Conservation (phyloP, 2,888 invertebrate species). For the Netelia melanura region DNA sequence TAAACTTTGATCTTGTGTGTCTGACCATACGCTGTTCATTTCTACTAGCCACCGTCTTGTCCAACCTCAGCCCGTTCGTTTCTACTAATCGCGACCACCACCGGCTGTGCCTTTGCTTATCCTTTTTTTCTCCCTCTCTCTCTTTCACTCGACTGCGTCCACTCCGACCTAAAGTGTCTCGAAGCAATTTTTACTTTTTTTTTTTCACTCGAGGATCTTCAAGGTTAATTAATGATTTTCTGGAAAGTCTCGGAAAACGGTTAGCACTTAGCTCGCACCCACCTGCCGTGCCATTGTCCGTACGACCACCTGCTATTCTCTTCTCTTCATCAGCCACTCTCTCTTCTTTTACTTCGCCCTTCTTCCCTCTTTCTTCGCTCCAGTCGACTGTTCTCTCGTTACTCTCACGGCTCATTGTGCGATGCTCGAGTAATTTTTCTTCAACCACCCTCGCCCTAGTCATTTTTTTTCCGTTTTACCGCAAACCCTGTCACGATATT, state of each 20-base stretch:
- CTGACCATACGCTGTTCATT: slow-evolving; percentile 22
- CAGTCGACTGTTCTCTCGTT: slow-evolving; percentile 52
- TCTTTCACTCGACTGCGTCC: background rate
- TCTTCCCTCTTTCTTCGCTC: slow-evolving; percentile 25
- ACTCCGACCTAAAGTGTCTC: slow-evolving; percentile 1
- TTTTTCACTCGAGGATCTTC: slow-evolving; percentile 30
- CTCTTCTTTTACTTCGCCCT: slow-evolving; percentile 31
- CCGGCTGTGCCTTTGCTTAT: background rate
- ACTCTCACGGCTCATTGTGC: slow-evolving; percentile 47
- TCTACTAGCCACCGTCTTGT: slow-evolving; percentile 18
- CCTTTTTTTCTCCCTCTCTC: background rate
- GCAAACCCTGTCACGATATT: background rate
- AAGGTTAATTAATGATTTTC: slow-evolving; percentile 59
- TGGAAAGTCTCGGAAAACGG: slow-evolving; percentile 48
- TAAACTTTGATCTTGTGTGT: background rate
- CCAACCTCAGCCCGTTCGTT: slow-evolving; percentile 6
- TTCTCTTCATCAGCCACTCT: slow-evolving; percentile 44
- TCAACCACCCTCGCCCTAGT: slow-evolving; percentile 16
- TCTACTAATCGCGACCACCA: slow-evolving; percentile 24
- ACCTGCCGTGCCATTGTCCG: slow-evolving; percentile 23
- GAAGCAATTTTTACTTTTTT: slow-evolving; percentile 13
- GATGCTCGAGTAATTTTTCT: slow-evolving; percentile 49
- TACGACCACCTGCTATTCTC: slow-evolving; percentile 36
- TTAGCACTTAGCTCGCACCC: slow-evolving; percentile 49
- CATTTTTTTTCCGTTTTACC: slow-evolving; percentile 22